Conservation (phyloP, 2,888 invertebrate genomes). For the Nomada flava region DNA sequence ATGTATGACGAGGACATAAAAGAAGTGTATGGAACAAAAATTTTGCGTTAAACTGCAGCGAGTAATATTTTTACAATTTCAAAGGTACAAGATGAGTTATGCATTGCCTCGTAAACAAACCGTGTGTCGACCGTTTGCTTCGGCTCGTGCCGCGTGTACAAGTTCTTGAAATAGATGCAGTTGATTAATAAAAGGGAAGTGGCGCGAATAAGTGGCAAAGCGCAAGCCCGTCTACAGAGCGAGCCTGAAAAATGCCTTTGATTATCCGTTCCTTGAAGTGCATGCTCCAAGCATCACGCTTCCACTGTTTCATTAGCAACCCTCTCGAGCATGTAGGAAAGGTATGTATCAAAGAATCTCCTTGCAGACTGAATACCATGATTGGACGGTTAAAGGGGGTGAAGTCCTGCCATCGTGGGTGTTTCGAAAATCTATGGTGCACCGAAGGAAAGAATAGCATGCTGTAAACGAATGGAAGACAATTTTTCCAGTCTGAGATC, state of each 20-base stretch:
- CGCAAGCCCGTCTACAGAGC: neutral
- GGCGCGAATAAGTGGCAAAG: neutral
- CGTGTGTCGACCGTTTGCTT: too few species aligned
- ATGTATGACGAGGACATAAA: too few species aligned
- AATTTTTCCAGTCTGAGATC: neutral
- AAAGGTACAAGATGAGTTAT: too few species aligned
- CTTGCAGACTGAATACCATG: slow-evolving; percentile 6
- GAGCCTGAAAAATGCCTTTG: slow-evolving; percentile 25
- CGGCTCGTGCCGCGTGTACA: too few species aligned
- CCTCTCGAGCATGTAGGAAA: slow-evolving; percentile 20
- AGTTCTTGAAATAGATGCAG: neutral
- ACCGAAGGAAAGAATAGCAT: neutral
- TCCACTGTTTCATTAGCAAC: slow-evolving; percentile 50
- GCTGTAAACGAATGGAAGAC: neutral
- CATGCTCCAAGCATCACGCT: slow-evolving; percentile 12
- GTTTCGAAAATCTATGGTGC: neutral
- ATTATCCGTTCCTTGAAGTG: slow-evolving; percentile 25
- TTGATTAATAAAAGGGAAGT: slow-evolving; percentile 9
- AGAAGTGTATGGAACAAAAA: too few species aligned
- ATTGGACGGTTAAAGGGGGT: slow-evolving; percentile 17
- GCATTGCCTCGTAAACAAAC: too few species aligned
- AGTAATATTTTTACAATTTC: too few species aligned
- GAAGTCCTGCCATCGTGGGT: neutral
- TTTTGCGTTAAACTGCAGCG: too few species aligned
- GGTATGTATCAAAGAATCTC: slow-evolving; percentile 23